A percentile compares a stretch with the other conserved stretches of the same genome.
phyloP scores from a whole-genome alignment of 1,140 invertebrate species.

The Drosophila persimilis region DNA sequence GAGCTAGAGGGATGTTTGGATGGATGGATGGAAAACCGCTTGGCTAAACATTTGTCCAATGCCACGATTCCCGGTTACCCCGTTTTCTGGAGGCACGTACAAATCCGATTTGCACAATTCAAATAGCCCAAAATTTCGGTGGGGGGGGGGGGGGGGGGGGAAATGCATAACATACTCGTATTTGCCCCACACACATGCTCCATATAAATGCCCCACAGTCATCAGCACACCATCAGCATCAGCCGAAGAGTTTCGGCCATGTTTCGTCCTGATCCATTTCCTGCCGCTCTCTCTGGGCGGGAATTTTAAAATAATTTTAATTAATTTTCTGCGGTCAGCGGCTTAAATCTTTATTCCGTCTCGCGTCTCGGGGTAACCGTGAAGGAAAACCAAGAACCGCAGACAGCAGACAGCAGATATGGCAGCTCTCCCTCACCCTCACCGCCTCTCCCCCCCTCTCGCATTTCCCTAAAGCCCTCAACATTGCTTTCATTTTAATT shows the following conservation, averaged over 20 bases:
- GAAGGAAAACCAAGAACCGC: conserved; percentile 16
- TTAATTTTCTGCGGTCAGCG: conserved; percentile 71
- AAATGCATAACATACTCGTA: conserved; percentile 47
- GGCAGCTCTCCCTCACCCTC: background rate
- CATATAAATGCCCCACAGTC: conserved; percentile 24
- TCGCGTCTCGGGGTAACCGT: background rate
- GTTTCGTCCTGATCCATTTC: conserved; percentile 7
- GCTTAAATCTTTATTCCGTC: conserved; percentile 49
- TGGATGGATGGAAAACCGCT: conserved; percentile 44
- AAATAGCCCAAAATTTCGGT: conserved; percentile 66
- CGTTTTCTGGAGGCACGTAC: conserved; percentile 56
- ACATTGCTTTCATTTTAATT: conserved; percentile 78
- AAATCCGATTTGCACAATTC: conserved; percentile 79
- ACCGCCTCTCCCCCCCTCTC: too few relatives aligned
- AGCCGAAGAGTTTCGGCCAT: conserved; percentile 1
- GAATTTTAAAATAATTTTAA: conserved; percentile 70
- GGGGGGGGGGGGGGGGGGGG: background rate
- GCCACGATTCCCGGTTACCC: conserved; percentile 15
- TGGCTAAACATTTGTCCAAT: conserved; percentile 75
- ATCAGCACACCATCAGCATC: conserved; percentile 1
- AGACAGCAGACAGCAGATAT: conserved; percentile 17
- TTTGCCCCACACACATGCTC: conserved; percentile 27
- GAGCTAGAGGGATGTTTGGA: too few relatives aligned
- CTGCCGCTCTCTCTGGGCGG: background rate
- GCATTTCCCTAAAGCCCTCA: conserved; percentile 48